Evolutionary conservation across 2,797 vertebrate genomes (phyloP), one percentile per base, ranked within the genome.

Genomic region (Neosilurus hyrtlii): DNA sequence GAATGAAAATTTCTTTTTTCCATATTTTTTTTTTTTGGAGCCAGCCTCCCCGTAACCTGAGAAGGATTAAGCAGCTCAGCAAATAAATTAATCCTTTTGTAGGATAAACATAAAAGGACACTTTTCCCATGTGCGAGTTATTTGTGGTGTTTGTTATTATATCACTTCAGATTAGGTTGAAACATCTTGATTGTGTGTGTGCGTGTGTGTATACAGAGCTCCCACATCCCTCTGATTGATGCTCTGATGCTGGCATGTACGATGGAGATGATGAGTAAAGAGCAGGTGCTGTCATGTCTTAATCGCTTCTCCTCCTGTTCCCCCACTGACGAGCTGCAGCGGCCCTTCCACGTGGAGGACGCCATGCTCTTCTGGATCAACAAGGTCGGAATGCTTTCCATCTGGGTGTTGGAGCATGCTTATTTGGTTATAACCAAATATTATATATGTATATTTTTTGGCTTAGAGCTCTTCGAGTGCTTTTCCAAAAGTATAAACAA

Each of bases 311-410:
- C 96, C 2, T 96, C 95, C 0, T 96, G 97, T 91, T 96, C 96
- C 87, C 96, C 97, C 94, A 96, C 97, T 1, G 96, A 97, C 88
- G 97, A 97, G 82, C 92, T 96, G 70, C 97, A 97, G 83, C 92
- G 96, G 72, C 97, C 97, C 8, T 97, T 96, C 22, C 95, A 97
- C 91, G 91, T 98, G 49, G 97, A 99, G 89, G 97, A 99, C 6
- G 96, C 97, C 0, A 97, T 98, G 95, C 90, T 99, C 75, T 97
- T 99, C 91, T 99, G 97, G 98, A 96, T 99, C 87, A 99, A 99
- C 92, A 97, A 98, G 96, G 97, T 98, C 89, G 86, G 80, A 26
- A 61, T 70, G 26, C 16, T 67, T 4, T 61, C 16, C 1, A 5
- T 22, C 1, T 65, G 49, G 56, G 16, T 49, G 56, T 68, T 70